Percentiles rank a stretch among this genome's conserved stretches.
Conservation (phyloP, 2,797 vertebrate species). For the Euphonia xanthogaster region DNA sequence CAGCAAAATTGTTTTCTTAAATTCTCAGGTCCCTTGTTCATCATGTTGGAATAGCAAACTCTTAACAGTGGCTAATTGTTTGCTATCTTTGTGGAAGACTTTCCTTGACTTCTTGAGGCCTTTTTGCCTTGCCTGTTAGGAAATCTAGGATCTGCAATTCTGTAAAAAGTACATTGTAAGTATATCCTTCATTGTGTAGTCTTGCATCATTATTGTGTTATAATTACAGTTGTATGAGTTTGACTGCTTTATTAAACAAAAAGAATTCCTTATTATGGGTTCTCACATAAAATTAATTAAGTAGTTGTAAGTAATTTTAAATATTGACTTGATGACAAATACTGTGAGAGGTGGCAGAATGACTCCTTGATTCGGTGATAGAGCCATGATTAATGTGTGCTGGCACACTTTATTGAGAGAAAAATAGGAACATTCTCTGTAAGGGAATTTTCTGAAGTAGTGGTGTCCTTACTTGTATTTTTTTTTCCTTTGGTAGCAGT, state of each 20-base stretch:
- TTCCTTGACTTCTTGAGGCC: background rate
- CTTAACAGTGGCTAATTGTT: background rate
- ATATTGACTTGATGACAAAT: background rate
- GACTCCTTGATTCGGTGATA: background rate
- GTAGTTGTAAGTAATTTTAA: background rate
- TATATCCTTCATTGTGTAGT: background rate
- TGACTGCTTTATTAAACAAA: background rate
- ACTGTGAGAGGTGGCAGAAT: background rate
- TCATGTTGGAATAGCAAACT: background rate
- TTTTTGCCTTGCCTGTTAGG: background rate
- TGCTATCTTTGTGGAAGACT: background rate
- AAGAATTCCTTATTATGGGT: background rate
- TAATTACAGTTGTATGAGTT: background rate
- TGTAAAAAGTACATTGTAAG: background rate
- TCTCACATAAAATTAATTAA: background rate
- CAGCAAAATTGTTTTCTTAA: background rate
- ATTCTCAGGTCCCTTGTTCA: background rate
- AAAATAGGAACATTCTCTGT: background rate
- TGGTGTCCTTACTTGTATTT: background rate
- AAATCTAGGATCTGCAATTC: background rate
- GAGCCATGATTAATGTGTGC: background rate
- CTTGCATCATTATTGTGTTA: background rate
- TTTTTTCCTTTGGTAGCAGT: background rate
- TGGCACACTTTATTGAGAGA: background rate
- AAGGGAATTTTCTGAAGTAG: background rate